A percentile compares a stretch with the other conserved stretches of the same genome.
These are phyloP conservation scores for Drosophila ironensis DNA, from an alignment of 1,140 invertebrate species.

Conservation along the genomic window DNA sequence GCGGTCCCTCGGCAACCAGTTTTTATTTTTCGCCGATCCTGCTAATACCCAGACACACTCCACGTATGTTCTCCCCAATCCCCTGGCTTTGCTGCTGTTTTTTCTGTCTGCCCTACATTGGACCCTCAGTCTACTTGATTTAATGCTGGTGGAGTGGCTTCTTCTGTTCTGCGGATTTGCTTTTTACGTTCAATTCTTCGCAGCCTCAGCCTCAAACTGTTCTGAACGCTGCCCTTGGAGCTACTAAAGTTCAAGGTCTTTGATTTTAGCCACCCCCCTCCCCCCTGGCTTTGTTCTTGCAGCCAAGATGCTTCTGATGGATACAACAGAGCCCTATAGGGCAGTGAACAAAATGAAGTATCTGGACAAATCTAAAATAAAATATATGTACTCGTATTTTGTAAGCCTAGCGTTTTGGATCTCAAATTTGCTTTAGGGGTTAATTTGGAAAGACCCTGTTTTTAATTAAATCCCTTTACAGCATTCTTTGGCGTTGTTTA, in stretches of 20 bases:
- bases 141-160: slow-evolving; percentile 31
- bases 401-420: too few relatives aligned
- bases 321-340: too few relatives aligned
- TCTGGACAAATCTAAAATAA: too few relatives aligned
- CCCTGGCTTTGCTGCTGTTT: slow-evolving; percentile 1
- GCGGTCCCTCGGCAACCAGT: slow-evolving; percentile 52
- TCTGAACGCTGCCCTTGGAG: slow-evolving; percentile 33
- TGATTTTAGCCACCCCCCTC: slow-evolving; percentile 27
- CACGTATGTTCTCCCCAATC: slow-evolving; percentile 3
- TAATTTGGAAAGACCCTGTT: neutral
- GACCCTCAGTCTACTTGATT: slow-evolving; percentile 39
- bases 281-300: neutral
- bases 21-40: slow-evolving; percentile 53
- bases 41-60: slow-evolving; percentile 61
- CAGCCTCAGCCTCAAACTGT: slow-evolving; percentile 2
- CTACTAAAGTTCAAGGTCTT: slow-evolving; percentile 70
- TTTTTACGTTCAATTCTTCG: slow-evolving; percentile 14
- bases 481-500: neutral
- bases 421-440: too few relatives aligned
- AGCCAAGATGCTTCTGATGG: neutral
- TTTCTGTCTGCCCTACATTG: slow-evolving; percentile 60
- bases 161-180: slow-evolving; percentile 39
- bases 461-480: neutral
- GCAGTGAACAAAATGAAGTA: too few relatives aligned
- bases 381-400: too few relatives aligned